Base-by-base conservation (phyloP, 1,140 invertebrate genomes). In the Coboldia fuscipes region DNA sequence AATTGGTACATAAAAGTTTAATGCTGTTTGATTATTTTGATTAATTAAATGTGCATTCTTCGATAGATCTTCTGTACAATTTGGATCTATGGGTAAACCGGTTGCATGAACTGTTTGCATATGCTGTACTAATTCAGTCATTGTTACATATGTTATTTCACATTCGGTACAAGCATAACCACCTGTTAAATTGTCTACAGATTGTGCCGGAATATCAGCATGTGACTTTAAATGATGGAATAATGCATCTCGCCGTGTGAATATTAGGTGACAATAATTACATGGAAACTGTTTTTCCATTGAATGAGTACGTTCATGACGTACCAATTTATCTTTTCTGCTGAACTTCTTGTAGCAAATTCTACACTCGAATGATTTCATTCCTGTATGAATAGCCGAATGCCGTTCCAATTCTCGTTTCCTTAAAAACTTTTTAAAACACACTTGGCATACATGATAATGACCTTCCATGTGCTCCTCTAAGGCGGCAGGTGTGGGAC, bases 361-460 rank as follows among this genome's bases (percentile, higher is more conserved):
- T 32, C 50, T 58, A 45, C 72, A 75, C 21, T 62, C 60, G 40
- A 69, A 72, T 4, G 68, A 59, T 35, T 66, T 64, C 48, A 66
- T 55, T 3, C 61, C 67, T 33, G 67, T 61, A 45, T 75, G 70
- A 2, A 69, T 54, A 5, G 60, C 55, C 7, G 60, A 52, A 51
- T 75, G 71, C 0, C 68, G 56, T 38, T 72, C 68, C 14, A 73
- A 42, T 47, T 75, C 70, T 19, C 68, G 56, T 43, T 72, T 70
- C 1, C 69, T 52, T 13, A 65, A 51, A 38, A 74, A 75, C n/a
- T 61, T 58, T 40, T 68, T 70, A 24, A 60, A 60, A 44, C 71
- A 75, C 18, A 66, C 54, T 32, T 62, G 61, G 41, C 70, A 73
- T 17, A 56, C 57, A 42, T 62, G 61, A 3, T 50, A 45, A 42